phyloP scores from a whole-genome alignment of 2,888 invertebrate genomes.

The Andrena trimmerana region DNA sequence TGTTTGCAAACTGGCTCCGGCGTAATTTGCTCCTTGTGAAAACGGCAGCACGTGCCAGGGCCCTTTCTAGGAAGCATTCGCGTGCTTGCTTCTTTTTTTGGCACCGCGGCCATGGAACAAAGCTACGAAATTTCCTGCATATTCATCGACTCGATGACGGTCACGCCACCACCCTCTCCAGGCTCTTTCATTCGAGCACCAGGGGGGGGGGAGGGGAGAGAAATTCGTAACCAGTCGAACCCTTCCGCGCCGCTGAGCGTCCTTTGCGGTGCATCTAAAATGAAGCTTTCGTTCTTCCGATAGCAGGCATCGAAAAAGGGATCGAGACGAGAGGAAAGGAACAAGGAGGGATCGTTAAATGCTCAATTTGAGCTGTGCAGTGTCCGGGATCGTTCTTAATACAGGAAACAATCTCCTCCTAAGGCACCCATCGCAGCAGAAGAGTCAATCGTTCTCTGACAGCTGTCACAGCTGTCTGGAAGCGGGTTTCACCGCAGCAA shows the following conservation, averaged over 20 bases:
- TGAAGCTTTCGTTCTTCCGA: not conserved
- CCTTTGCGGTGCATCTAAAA: not conserved
- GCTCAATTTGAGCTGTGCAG: not conserved
- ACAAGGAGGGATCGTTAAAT: conserved; percentile 1
- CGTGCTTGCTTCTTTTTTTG: conserved; percentile 21
- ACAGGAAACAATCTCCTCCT: conserved; percentile 40
- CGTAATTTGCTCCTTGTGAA: conserved; percentile 59
- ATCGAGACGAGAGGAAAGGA: not conserved
- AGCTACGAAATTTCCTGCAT: conserved; percentile 53
- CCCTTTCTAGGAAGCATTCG: conserved; percentile 34
- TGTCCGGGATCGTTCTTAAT: conserved; percentile 8
- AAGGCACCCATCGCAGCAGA: conserved; percentile 29
- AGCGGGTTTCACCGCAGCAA: not conserved
- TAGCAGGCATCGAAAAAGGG: not conserved
- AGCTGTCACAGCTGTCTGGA: conserved; percentile 47
- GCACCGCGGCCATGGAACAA: conserved; percentile 31
- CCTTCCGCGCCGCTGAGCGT: conserved; percentile 9
- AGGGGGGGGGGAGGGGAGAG: conserved; percentile 22
- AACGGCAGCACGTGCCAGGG: conserved; percentile 65
- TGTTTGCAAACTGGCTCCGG: conserved; percentile 67
- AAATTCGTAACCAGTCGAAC: conserved; percentile 30
- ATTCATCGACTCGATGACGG: conserved; percentile 35
- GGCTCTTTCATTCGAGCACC: not conserved
- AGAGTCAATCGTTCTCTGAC: conserved; percentile 21
- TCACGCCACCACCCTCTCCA: conserved; percentile 34